Evolutionary conservation across 2,888 invertebrate species (phyloP).

Genomic region (Empis stercorea): DNA sequence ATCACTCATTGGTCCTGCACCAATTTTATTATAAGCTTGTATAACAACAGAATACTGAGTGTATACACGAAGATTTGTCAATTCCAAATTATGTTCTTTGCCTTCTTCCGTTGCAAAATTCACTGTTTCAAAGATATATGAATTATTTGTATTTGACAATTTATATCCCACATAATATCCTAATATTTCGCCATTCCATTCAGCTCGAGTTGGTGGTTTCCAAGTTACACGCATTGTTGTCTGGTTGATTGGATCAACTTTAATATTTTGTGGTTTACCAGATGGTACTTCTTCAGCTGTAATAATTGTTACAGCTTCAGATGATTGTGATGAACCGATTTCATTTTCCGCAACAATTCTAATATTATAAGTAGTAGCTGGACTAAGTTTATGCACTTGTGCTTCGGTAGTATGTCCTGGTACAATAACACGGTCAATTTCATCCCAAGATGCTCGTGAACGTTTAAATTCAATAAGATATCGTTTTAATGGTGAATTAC

Average conservation of each 20-base stretch:
- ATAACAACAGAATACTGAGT: conserved; percentile 93
- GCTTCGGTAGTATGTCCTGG: conserved; percentile 84
- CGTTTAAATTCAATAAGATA: conserved; percentile 87
- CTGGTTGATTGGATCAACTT: conserved; percentile 78
- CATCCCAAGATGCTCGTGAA: conserved; percentile 69
- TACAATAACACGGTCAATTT: conserved; percentile 75
- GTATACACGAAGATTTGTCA: conserved; percentile 74
- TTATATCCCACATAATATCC: conserved; percentile 88
- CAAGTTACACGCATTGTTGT: conserved; percentile 76
- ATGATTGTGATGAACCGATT: conserved; percentile 83
- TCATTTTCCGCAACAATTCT: conserved; percentile 88
- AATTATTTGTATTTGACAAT: conserved; percentile 69
- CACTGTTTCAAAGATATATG: conserved; percentile 81
- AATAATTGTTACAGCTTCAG: conserved; percentile 85
- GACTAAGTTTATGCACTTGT: conserved; percentile 75
- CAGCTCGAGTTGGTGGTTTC: conserved; percentile 79
- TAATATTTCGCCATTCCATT: conserved; percentile 86
- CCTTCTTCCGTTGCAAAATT: conserved; percentile 85
- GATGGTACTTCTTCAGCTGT: conserved; percentile 88
- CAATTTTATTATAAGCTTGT: conserved; percentile 89
- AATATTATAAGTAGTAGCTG: conserved; percentile 86
- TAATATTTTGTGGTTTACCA: conserved; percentile 69
- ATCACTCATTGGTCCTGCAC: conserved; percentile 80
- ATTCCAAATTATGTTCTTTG: conserved; percentile 76
- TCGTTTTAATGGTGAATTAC: conserved; percentile 78